Conservation (phyloP, 1,140 invertebrate species). For the Leptonema lineaticorne region DNA sequence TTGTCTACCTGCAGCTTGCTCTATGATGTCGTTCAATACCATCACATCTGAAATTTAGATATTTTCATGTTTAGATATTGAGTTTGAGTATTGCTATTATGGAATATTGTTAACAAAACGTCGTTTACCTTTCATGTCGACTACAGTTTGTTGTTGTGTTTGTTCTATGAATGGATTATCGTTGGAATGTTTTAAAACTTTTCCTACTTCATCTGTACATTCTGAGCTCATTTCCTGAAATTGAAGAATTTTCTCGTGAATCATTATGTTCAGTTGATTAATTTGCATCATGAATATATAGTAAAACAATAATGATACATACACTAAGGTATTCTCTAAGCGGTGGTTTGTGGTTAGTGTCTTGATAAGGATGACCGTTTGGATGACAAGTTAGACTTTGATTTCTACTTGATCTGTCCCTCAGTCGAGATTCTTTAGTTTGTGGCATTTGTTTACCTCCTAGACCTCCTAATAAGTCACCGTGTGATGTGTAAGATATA, state of each 20-base stretch:
- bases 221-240: conserved; percentile 67
- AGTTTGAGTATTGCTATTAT: no score
- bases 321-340: conserved; percentile 71
- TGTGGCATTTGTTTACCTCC: conserved; percentile 58
- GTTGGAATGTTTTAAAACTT: conserved; percentile 74
- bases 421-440: conserved; percentile 82
- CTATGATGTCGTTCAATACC: conserved; percentile 96
- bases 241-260: neutral
- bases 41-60: conserved; percentile 80
- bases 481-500: conserved; percentile 91
- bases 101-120: neutral
- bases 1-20: conserved; percentile 86
- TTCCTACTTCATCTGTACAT: conserved; percentile 75
- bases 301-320: neutral
- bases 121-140: conserved; percentile 88
- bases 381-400: conserved; percentile 61
- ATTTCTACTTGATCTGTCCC: conserved; percentile 72
- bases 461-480: conserved; percentile 77
- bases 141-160: conserved; percentile 81
- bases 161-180: conserved; percentile 92
- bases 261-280: conserved; percentile 1
- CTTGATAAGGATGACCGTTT: conserved; percentile 53
- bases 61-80: no score
- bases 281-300: neutral
- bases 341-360: conserved; percentile 67